Evolutionary conservation across 1,140 invertebrate species (phyloP).

Genomic region (Anthonomus grandis): DNA sequence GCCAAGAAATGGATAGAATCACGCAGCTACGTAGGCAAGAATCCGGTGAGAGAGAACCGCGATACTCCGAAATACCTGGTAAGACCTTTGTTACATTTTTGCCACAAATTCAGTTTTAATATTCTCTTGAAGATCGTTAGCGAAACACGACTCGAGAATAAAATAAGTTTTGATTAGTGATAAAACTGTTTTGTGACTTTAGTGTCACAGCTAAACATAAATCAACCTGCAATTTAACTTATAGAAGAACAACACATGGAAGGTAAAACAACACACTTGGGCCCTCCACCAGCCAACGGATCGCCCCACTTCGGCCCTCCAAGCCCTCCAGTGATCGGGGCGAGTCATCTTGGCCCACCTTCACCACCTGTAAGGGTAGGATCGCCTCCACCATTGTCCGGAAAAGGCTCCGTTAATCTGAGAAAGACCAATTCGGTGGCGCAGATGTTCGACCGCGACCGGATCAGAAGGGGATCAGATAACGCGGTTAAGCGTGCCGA

Average conservation of each 20-base stretch:
- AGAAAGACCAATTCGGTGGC: slow-evolving; percentile 58
- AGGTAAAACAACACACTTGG: slow-evolving; percentile 6
- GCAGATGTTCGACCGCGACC: slow-evolving; percentile 68
- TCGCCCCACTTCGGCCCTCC: neutral
- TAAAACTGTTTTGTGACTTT: too few species aligned
- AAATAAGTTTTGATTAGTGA: too few species aligned
- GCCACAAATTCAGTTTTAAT: too few species aligned
- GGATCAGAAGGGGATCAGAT: slow-evolving; percentile 56
- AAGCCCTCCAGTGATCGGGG: slow-evolving; percentile 1
- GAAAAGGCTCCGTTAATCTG: slow-evolving; percentile 23
- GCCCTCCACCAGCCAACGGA: slow-evolving; percentile 1
- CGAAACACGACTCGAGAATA: too few species aligned
- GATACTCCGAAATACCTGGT: slow-evolving; percentile 20
- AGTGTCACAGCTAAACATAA: too few species aligned
- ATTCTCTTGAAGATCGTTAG: too few species aligned
- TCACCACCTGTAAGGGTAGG: slow-evolving; percentile 1
- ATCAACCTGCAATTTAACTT: too few species aligned
- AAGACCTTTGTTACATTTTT: neutral
- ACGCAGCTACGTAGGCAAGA: slow-evolving; percentile 59
- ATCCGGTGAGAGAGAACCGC: slow-evolving; percentile 20
- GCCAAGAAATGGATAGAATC: slow-evolving; percentile 81
- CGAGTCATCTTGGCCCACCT: slow-evolving; percentile 5
- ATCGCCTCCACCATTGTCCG: slow-evolving; percentile 19
- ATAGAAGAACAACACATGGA: slow-evolving; percentile 18
- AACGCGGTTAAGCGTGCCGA: slow-evolving; percentile 77